Base-by-base conservation (phyloP, 2,888 invertebrate genomes). In the Brenthis hecate region DNA sequence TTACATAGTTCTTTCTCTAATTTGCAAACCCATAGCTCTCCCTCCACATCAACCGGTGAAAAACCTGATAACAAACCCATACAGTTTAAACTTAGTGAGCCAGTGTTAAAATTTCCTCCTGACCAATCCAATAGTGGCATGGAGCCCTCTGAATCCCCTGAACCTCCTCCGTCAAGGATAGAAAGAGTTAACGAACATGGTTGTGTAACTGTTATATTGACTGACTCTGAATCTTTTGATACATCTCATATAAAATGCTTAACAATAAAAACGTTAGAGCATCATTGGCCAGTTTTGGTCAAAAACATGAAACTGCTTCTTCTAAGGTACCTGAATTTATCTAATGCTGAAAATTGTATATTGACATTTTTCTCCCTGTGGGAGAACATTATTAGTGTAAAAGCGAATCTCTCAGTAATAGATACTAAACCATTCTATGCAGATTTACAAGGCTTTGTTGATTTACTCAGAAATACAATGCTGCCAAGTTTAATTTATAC, bases 321-420 rank as follows among this genome's bases (percentile, higher is more conserved):
- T 73, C 85, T 93, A 71, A 89, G 94, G 84, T 94, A 94, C 88
- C 92, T 93, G 82, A 93, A 93, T 82, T 87, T 94, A 80, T 84
- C 88, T 61, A 94, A 94, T 81, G 93, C 95, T 65, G 95, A 96
- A 87, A 95, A 95, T 78, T 96, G 96, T 85, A 94, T 96, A 77
- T 89, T 97, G 66, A 97, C 97, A 61, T 98, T 98, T 84, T 94
- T 98, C 74, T 95, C 96, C 64, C 88, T 98, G 51, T 98, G 98
- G 98, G 97, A 97, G 83, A 96, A 96, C 75, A 97, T 97, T 19
- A 97, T 98, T 81, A 97, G 97, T 66, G 97, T 98, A 0, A 97
- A 97, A 89, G 97, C 97, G 28, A 98, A 98, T 91, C 94, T 98
- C 66, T 97, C 97, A 56, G 96, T 98, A 43, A 96, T 97, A 73